phyloP scores from a whole-genome alignment of 2,113 vertebrate genomes.

The Sus scrofa region DNA sequence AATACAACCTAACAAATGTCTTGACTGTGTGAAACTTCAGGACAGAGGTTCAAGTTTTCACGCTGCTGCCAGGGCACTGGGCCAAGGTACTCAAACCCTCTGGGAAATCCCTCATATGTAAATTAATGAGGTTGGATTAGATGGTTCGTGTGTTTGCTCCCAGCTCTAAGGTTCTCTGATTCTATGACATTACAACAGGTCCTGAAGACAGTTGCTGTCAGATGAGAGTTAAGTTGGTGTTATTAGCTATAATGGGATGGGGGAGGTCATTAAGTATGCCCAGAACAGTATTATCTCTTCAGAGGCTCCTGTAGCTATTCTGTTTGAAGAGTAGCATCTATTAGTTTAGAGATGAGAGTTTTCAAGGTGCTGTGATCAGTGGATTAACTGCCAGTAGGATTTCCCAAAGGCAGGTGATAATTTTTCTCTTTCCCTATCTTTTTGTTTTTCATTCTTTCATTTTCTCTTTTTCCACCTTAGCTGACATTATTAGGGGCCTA shows the following conservation, averaged over 20 bases:
- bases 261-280: background rate
- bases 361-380: background rate
- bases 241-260: background rate
- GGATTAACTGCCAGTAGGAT: background rate
- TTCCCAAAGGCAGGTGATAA: slow-evolving; percentile 17
- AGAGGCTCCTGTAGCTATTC: background rate
- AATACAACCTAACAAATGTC: background rate
- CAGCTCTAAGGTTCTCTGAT: background rate
- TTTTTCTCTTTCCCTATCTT: background rate
- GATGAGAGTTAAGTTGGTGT: background rate
- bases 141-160: background rate
- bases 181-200: background rate
- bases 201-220: background rate
- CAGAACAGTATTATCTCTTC: background rate
- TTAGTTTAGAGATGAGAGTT: background rate
- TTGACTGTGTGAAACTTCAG: background rate
- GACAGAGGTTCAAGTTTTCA: background rate
- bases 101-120: background rate
- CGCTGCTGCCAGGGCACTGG: background rate
- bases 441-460: background rate
- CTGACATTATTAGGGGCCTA: background rate
- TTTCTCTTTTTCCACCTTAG: slow-evolving; percentile 3
- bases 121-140: background rate
- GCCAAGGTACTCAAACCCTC: background rate
- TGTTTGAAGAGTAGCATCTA: background rate